Evolutionary conservation across 1,140 invertebrate species (phyloP).

Genomic region (Acromyrmex echinatior): DNA sequence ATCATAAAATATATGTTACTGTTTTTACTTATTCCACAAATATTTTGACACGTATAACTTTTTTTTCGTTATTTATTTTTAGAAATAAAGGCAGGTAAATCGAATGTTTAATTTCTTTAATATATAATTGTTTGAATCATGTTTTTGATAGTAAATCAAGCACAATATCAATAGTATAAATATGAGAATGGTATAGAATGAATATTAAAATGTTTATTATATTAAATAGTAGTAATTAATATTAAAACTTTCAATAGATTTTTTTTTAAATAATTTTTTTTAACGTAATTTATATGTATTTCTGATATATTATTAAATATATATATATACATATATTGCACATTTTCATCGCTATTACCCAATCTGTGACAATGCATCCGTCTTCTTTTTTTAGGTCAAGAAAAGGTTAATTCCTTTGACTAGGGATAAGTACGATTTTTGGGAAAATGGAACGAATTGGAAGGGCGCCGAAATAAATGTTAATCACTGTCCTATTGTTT

Average conservation of each 20-base stretch:
- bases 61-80: conserved; percentile 49
- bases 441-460: too few species aligned
- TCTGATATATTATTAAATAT: conserved; percentile 14
- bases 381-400: too few species aligned
- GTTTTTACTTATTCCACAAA: conserved; percentile 74
- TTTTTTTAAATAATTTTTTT: background rate
- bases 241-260: conserved; percentile 49
- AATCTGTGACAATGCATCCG: too few species aligned
- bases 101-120: conserved; percentile 6
- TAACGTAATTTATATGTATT: conserved; percentile 26
- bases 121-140: conserved; percentile 11
- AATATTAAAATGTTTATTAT: conserved; percentile 46
- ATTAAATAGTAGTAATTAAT: conserved; percentile 29
- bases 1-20: conserved; percentile 65
- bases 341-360: too few species aligned
- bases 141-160: conserved; percentile 7
- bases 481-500: too few species aligned
- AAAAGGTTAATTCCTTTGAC: too few species aligned
- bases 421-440: too few species aligned
- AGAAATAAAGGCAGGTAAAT: conserved; percentile 14
- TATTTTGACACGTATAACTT: conserved; percentile 40
- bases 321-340: background rate
- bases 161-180: conserved; percentile 17
- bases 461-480: too few species aligned
- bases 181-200: conserved; percentile 53